Evolutionary conservation across 2,113 vertebrate species (phyloP).

Genomic region (Myodes glareolus): DNA sequence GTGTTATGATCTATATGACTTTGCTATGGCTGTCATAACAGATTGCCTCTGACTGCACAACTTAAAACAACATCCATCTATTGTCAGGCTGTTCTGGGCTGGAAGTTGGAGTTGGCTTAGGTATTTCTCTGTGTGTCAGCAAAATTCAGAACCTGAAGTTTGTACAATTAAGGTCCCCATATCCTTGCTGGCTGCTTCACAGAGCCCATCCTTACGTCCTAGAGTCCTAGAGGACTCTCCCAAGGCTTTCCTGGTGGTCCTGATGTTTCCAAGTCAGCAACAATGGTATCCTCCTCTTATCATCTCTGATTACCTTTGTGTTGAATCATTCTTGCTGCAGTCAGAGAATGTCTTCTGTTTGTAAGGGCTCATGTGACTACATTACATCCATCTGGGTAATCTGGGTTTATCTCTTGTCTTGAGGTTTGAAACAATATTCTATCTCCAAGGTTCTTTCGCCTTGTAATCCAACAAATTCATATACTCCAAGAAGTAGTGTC

Average conservation of each 20-base stretch:
- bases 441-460: neutral
- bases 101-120: neutral
- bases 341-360: neutral
- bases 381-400: neutral
- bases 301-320: conserved; percentile 7
- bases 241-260: neutral
- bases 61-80: conserved; percentile 32
- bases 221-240: neutral
- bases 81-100: neutral
- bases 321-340: neutral
- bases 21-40: conserved; percentile 14
- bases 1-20: neutral
- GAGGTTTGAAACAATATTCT: conserved; percentile 20
- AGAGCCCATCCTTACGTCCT: neutral
- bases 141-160: neutral
- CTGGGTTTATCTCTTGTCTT: neutral
- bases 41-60: neutral
- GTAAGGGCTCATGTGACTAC: neutral
- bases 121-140: neutral
- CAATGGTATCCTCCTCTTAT: neutral
- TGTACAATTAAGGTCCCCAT: neutral
- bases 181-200: neutral
- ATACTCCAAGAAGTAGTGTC: neutral
- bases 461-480: neutral
- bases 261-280: neutral